Percentiles rank a stretch among this genome's conserved stretches.
These are phyloP conservation scores for Ophraella communa DNA, from an alignment of 2,888 invertebrate species.

Conservation along the genomic window DNA sequence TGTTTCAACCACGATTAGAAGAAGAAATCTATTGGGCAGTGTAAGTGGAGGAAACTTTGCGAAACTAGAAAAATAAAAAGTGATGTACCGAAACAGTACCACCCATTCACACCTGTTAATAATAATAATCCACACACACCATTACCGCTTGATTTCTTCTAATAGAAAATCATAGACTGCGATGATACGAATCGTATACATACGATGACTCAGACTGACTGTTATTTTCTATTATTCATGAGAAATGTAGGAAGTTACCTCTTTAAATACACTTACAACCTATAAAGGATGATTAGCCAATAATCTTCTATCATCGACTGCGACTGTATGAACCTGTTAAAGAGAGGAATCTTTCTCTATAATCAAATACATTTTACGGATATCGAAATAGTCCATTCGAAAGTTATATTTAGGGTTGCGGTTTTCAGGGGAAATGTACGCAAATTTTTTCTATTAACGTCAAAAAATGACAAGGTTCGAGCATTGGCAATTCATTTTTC, in stretches of 20 bases:
- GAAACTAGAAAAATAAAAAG: slow-evolving; percentile 12
- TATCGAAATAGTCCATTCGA: too few species aligned
- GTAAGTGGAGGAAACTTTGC: neutral
- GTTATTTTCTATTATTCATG: slow-evolving; percentile 12
- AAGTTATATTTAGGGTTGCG: too few species aligned
- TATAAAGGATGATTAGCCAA: slow-evolving; percentile 4
- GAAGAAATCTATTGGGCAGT: slow-evolving; percentile 7
- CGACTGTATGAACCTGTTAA: too few species aligned
- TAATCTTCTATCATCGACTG: neutral
- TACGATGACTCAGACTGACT: slow-evolving; percentile 6
- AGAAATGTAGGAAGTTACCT: slow-evolving; percentile 16
- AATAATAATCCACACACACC: slow-evolving; percentile 19
- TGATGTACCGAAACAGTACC: slow-evolving; percentile 23
- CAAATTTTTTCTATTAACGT: too few species aligned
- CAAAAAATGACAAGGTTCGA: too few species aligned
- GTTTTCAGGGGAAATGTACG: too few species aligned
- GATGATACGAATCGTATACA: neutral
- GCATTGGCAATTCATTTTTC: too few species aligned
- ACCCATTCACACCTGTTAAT: slow-evolving; percentile 45
- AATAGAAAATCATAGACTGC: slow-evolving; percentile 11
- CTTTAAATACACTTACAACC: neutral
- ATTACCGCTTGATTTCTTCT: slow-evolving; percentile 13
- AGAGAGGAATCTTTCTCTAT: too few species aligned
- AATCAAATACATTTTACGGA: too few species aligned
- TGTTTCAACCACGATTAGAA: too few species aligned